Percentiles rank a stretch among this genome's conserved stretches.
phyloP scores from a whole-genome alignment of 2,888 invertebrate genomes.

The Smittia sp. region DNA sequence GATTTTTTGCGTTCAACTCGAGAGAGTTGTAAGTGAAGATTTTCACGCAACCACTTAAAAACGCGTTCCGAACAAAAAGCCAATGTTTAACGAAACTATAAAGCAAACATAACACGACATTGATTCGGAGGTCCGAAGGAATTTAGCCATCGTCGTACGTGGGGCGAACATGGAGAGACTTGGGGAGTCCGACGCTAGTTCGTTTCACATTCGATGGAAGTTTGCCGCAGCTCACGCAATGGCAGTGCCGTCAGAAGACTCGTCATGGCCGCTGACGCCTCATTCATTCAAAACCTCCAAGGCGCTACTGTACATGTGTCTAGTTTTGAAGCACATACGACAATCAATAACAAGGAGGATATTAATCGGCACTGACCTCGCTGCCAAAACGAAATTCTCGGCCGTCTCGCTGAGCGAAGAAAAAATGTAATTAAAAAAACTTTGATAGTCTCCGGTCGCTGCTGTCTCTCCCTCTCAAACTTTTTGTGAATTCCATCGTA shows the following conservation, averaged over 20 bases:
- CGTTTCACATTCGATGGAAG: neutral
- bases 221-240: neutral
- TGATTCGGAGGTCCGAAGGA: neutral
- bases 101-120: constrained; percentile 4
- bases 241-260: too few species aligned
- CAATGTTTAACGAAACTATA: neutral
- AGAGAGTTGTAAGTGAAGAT: constrained; percentile 1
- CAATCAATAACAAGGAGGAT: constrained; percentile 21
- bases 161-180: neutral
- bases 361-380: constrained; percentile 17
- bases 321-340: neutral
- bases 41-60: constrained; percentile 20
- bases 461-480: neutral
- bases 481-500: constrained; percentile 2
- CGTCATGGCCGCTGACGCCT: too few species aligned
- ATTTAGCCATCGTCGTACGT: neutral
- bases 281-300: too few species aligned
- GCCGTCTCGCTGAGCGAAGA: neutral
- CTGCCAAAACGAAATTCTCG: neutral
- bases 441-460: neutral
- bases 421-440: constrained; percentile 14
- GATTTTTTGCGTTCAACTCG: neutral
- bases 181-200: neutral
- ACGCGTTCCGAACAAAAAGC: neutral
- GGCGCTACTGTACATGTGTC: neutral